Evolutionary conservation across 2,888 invertebrate genomes (phyloP).

Genomic region (Agapostemon virescens): DNA sequence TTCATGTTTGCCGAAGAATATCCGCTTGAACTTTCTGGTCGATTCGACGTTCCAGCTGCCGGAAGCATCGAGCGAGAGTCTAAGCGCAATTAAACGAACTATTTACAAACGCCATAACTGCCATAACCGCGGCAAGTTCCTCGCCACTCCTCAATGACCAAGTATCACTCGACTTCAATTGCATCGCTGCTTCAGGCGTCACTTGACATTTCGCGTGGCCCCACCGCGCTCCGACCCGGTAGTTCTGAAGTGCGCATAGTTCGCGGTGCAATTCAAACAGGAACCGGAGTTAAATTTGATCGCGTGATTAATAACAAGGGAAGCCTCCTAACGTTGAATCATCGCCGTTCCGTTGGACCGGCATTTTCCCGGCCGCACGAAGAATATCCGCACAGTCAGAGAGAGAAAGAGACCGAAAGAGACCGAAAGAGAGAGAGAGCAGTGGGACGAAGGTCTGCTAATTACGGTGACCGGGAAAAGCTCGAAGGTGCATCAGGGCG

Average conservation of each 20-base stretch:
- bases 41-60: not conserved
- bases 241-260: constrained; percentile 5
- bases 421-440: no score
- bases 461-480: constrained; percentile 52
- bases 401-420: no score
- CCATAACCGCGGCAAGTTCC: not conserved
- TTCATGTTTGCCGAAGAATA: not conserved
- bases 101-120: constrained; percentile 3
- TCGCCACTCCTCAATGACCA: constrained; percentile 10
- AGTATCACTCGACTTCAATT: constrained; percentile 36
- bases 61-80: not conserved
- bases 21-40: not conserved
- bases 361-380: not conserved
- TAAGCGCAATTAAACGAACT: not conserved
- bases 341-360: constrained; percentile 4
- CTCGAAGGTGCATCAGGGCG: constrained; percentile 44
- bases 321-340: not conserved
- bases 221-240: constrained; percentile 22
- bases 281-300: constrained; percentile 29
- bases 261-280: not conserved
- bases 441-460: constrained; percentile 36
- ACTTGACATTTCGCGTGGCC: constrained; percentile 30
- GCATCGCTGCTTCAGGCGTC: constrained; percentile 29
- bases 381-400: not conserved
- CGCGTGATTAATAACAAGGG: constrained; percentile 40